Evolutionary conservation across 2,113 vertebrate species (phyloP).

Genomic region (Suricata suricatta): DNA sequence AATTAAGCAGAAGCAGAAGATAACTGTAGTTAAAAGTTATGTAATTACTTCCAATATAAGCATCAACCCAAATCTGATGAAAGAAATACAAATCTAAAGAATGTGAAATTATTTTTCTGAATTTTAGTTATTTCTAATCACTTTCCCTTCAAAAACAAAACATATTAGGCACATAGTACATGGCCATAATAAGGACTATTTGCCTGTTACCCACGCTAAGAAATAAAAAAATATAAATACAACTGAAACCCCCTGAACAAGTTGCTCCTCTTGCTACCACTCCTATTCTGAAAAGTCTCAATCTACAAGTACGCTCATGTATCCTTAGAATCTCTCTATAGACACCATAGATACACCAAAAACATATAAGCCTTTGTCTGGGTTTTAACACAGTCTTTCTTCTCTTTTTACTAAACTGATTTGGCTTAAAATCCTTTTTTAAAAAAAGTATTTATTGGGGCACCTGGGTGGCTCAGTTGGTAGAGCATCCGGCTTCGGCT

Average conservation of each 20-base stretch:
- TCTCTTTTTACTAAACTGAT: not conserved
- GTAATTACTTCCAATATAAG: not conserved
- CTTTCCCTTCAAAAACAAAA: not conserved
- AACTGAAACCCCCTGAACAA: not conserved
- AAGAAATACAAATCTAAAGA: not conserved
- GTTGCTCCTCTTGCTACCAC: not conserved
- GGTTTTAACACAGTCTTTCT: not conserved
- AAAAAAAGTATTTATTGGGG: too few relatives aligned
- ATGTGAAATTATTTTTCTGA: not conserved
- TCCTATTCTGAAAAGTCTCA: not conserved
- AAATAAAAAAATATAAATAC: not conserved
- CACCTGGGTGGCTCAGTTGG: too few relatives aligned
- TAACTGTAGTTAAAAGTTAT: not conserved
- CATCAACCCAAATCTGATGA: not conserved
- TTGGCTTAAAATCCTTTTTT: not conserved
- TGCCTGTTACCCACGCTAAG: not conserved
- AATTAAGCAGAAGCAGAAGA: not conserved
- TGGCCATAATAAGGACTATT: not conserved
- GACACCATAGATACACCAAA: not conserved
- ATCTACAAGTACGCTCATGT: not conserved
- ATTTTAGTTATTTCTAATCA: not conserved
- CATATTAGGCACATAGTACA: not conserved
- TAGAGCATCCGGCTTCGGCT: too few relatives aligned
- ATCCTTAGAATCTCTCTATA: not conserved
- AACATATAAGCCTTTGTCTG: not conserved